Base-by-base conservation (phyloP, 2,113 vertebrate genomes). In the Calyptommatus sinebrachiatus region DNA sequence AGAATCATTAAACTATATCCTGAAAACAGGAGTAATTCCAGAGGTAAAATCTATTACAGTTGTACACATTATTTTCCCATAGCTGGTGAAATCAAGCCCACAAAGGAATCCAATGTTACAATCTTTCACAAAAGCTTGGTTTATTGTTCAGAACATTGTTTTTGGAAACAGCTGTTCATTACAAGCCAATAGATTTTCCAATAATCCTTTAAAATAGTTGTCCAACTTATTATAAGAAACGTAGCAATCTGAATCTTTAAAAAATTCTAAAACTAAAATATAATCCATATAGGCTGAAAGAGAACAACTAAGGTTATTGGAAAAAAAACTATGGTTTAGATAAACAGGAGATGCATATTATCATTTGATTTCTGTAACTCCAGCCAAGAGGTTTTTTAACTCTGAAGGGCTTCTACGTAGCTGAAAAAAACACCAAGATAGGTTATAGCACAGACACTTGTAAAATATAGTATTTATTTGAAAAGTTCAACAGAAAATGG, bases 1-100 rank as follows among this genome's bases (percentile, higher is more conserved):
- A 77, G 75, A 70, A 70, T 29, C 0, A 21, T 77, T 28, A 82
- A 77, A 73, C 61, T 35, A 35, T 24, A 70, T 79, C 89, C 60
- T 74, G 74, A 75, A 14, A n/a, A n/a, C 71, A 76, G 35, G 5
- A 1, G 24, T 41, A 81, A 86, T 81, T 63, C 18, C 31, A 69
- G 24, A n/a, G 0, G 2, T 71, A 77, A 24, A 5, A 14, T 68
- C 21, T 26, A 2, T 31, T 71, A 68, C 26, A 78, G 60, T 14
- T 74, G 57, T 22, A 1, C 26, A 16, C 7, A 5, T 76, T 18
- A 26, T 74, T 48, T 87, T 87, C 78, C 41, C 35, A n/a, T 53
- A 45, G 48, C 16, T 60, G 21, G 22, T n/a, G 31, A 73, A 75
- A 28, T 48, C 66, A 46, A 73, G 21, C 11, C 26, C n/a, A 75